These are phyloP conservation scores for Neopipo cinnamomea DNA, from an alignment of 2,113 vertebrate genomes.

Conservation along the genomic window DNA sequence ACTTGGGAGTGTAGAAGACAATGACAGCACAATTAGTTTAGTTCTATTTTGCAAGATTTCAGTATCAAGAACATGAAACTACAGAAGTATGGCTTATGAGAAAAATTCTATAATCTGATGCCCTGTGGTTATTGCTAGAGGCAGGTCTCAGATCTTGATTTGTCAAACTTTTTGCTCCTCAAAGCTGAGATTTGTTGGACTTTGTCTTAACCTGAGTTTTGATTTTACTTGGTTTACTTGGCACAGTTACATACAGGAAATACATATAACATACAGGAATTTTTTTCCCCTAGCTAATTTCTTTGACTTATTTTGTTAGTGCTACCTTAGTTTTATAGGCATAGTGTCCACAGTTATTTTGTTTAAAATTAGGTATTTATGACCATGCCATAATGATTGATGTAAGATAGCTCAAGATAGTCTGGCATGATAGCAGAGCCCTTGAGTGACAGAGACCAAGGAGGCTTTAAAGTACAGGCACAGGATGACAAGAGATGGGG, in stretches of 20 bases:
- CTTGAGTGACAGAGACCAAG: background rate
- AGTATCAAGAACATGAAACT: background rate
- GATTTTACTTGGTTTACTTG: background rate
- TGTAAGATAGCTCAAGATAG: background rate
- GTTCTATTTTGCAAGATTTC: background rate
- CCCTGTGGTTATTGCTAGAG: background rate
- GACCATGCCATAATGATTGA: background rate
- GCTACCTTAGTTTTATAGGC: background rate
- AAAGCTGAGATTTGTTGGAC: background rate
- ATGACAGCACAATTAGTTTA: background rate
- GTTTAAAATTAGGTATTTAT: background rate
- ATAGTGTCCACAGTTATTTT: background rate
- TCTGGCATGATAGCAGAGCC: background rate
- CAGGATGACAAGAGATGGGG: background rate
- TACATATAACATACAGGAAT: background rate
- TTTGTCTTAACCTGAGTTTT: background rate
- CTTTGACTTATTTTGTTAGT: background rate
- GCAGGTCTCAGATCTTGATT: background rate
- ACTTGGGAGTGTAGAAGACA: background rate
- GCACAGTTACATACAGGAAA: background rate
- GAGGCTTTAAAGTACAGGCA: background rate
- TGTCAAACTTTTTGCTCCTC: background rate
- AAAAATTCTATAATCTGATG: background rate
- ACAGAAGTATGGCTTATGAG: background rate
- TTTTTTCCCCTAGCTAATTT: background rate